Percentiles rank a stretch among this genome's conserved stretches.
Evolutionary conservation across 2,797 vertebrate species (phyloP).

Genomic region (Phoeniculus purpureus): DNA sequence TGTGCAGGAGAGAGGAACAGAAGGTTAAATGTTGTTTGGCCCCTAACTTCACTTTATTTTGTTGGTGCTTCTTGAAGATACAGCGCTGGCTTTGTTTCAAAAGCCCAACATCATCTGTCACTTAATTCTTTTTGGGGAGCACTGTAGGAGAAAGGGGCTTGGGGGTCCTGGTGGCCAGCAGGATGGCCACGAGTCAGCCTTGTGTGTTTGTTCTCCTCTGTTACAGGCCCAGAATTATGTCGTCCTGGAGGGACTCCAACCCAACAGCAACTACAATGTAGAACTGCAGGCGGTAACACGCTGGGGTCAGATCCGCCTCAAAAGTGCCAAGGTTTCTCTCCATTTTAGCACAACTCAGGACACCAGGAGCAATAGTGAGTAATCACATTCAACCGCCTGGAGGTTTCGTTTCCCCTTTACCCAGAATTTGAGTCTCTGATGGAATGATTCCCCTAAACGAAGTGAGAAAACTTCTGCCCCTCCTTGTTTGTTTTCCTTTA

Average conservation of each 20-base stretch:
- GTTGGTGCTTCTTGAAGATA: not conserved
- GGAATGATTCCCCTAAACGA: not conserved
- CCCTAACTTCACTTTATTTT: not conserved
- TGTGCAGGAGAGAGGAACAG: not conserved
- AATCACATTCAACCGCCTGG: not conserved
- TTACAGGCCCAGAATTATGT: slow-evolving; percentile 85
- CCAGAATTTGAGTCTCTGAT: not conserved
- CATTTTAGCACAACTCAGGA: slow-evolving; percentile 81
- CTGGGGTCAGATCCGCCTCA: slow-evolving; percentile 92
- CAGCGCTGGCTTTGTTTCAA: not conserved
- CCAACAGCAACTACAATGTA: slow-evolving; percentile 87
- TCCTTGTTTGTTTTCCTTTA: not conserved
- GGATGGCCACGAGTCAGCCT: not conserved
- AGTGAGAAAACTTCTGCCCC: not conserved
- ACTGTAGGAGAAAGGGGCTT: not conserved
- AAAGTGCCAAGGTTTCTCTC: slow-evolving; percentile 89
- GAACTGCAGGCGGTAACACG: slow-evolving; percentile 91
- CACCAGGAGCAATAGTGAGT: slow-evolving; percentile 80
- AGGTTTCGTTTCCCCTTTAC: not conserved
- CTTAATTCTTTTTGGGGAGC: not conserved
- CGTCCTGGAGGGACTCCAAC: slow-evolving; percentile 87
- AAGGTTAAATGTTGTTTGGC: not conserved
- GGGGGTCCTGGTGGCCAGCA: too few species aligned
- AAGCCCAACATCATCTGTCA: not conserved
- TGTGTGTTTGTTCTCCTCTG: not conserved